phyloP scores from a whole-genome alignment of 2,113 vertebrate genomes.

The Tamias sibiricus region DNA sequence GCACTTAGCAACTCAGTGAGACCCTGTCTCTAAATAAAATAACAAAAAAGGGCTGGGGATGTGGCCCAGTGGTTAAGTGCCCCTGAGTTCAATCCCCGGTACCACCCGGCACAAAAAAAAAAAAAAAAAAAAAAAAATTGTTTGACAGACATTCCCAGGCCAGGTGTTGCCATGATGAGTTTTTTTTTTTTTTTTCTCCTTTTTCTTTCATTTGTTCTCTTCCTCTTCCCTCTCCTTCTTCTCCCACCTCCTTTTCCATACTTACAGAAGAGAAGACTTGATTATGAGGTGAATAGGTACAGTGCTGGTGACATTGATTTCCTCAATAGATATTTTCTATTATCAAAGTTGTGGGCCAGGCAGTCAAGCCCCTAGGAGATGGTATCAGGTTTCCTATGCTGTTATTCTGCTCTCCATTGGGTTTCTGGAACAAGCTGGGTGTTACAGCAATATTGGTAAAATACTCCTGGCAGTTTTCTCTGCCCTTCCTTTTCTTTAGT shows the following conservation, averaged over 20 bases:
- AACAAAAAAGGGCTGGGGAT: too few relatives aligned
- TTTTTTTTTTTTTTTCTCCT: background rate
- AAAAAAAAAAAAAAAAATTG: too few relatives aligned
- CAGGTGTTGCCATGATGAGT: background rate
- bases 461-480: background rate
- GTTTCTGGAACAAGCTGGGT: background rate
- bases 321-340: background rate
- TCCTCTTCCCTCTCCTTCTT: too few relatives aligned
- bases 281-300: background rate
- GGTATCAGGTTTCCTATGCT: background rate
- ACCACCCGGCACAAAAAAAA: too few relatives aligned
- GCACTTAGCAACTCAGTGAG: too few relatives aligned
- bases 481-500: background rate
- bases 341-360: background rate
- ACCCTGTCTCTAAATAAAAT: too few relatives aligned
- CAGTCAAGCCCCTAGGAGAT: background rate
- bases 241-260: background rate
- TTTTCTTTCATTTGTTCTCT: background rate
- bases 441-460: background rate
- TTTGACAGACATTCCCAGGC: background rate
- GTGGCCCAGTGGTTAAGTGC: too few relatives aligned
- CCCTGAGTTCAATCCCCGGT: too few relatives aligned
- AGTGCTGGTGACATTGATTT: background rate
- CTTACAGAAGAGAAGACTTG: background rate
- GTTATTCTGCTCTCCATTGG: background rate